phyloP scores from a whole-genome alignment of 2,113 vertebrate species.

The Notechis scutatus region DNA sequence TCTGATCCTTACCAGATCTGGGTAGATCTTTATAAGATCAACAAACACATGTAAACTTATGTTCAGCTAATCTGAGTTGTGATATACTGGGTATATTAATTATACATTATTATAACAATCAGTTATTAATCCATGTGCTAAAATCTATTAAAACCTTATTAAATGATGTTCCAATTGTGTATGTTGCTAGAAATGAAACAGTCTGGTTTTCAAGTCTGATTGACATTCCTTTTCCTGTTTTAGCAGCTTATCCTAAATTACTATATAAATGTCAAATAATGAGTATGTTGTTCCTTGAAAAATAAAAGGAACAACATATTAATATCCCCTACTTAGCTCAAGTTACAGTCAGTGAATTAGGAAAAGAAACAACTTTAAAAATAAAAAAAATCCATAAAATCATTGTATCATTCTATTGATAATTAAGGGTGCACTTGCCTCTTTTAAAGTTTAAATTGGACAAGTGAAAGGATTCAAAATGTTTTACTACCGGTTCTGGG shows the following conservation, averaged over 20 bases:
- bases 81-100: not conserved
- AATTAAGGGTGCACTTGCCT: not conserved
- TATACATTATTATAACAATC: not conserved
- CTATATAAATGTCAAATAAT: not conserved
- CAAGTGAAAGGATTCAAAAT: not conserved
- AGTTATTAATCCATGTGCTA: not conserved
- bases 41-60: not conserved
- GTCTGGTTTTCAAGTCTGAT: not conserved
- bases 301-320: not conserved
- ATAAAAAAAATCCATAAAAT: not conserved
- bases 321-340: not conserved
- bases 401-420: not conserved
- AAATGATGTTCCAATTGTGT: not conserved
- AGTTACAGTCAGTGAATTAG: not conserved
- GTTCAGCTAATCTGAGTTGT: not conserved
- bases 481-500: too few species aligned
- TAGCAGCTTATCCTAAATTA: not conserved
- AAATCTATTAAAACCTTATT: not conserved
- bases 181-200: not conserved
- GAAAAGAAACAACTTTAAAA: not conserved
- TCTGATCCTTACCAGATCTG: not conserved
- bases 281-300: not conserved
- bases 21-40: not conserved
- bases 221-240: not conserved
- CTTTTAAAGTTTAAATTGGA: not conserved